Conservation (phyloP, 2,113 vertebrate genomes). For the Bagarius yarrelli region DNA sequence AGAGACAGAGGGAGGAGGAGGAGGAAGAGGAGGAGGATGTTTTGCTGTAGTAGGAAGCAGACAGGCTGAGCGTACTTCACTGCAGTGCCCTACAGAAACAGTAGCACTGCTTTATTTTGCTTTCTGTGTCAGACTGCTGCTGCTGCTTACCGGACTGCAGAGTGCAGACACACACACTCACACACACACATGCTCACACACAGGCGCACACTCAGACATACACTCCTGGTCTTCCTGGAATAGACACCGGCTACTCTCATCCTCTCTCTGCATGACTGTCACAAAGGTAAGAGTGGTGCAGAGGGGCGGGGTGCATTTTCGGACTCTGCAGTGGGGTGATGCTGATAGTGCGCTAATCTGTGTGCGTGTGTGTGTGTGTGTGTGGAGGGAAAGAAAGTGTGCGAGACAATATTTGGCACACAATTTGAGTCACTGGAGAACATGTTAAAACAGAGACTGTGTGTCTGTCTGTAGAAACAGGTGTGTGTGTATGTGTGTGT, state of each 20-base stretch:
- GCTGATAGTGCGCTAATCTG: slow-evolving; percentile 37
- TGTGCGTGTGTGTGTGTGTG: slow-evolving; percentile 30
- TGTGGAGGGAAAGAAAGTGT: not conserved
- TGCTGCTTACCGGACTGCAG: slow-evolving; percentile 26
- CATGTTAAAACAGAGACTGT: slow-evolving; percentile 13
- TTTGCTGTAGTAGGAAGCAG: slow-evolving; percentile 68
- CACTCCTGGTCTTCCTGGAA: slow-evolving; percentile 50
- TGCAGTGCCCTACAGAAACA: slow-evolving; percentile 61
- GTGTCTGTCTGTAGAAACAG: not conserved
- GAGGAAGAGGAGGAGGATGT: slow-evolving; percentile 59
- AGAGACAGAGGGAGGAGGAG: slow-evolving; percentile 37
- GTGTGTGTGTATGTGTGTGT: slow-evolving; percentile 28
- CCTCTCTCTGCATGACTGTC: slow-evolving; percentile 88
- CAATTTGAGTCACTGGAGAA: slow-evolving; percentile 17
- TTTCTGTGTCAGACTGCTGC: slow-evolving; percentile 9
- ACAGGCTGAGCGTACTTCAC: slow-evolving; percentile 66
- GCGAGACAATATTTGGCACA: slow-evolving; percentile 33
- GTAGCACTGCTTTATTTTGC: slow-evolving; percentile 37
- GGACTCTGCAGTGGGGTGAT: slow-evolving; percentile 32
- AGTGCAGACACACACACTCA: slow-evolving; percentile 1
- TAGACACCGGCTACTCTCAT: slow-evolving; percentile 66
- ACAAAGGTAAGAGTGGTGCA: slow-evolving; percentile 80
- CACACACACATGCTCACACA: not conserved
- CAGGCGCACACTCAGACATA: not conserved
- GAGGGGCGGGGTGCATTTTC: slow-evolving; percentile 1